Conservation (phyloP, 1,140 invertebrate genomes). For the Drosophila pandora region DNA sequence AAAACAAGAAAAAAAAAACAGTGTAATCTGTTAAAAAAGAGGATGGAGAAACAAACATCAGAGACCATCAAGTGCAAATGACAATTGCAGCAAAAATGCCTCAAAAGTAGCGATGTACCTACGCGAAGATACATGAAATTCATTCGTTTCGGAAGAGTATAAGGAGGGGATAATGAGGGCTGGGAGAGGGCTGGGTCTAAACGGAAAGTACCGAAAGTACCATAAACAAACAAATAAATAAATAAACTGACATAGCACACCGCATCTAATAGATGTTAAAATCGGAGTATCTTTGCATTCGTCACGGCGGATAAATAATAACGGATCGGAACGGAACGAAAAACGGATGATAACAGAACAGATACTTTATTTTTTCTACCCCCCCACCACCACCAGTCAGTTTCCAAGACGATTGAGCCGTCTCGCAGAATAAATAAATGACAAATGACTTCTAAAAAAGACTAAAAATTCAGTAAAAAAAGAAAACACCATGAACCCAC, state of each 20-base stretch:
- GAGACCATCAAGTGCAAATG: constrained; percentile 42
- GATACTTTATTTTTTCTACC: background rate
- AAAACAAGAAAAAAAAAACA: constrained; percentile 17
- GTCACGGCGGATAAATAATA: background rate
- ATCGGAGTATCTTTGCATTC: constrained; percentile 8
- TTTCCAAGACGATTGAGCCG: constrained; percentile 6
- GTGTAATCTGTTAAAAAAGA: background rate
- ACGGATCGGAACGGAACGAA: constrained; percentile 1
- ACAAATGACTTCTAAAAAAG: background rate
- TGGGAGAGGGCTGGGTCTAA: too few relatives aligned
- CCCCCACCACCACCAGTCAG: background rate
- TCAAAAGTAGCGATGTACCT: background rate
- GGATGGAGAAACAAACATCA: background rate
- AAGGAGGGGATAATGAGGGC: too few relatives aligned
- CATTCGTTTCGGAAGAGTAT: too few relatives aligned
- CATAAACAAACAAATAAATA: constrained; percentile 45
- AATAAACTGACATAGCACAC: constrained; percentile 1
- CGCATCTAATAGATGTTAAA: constrained; percentile 25
- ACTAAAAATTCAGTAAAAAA: background rate
- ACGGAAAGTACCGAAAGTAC: constrained; percentile 12
- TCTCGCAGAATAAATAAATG: background rate
- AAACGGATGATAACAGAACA: too few relatives aligned
- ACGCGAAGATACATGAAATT: background rate
- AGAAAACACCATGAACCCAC: too few relatives aligned
- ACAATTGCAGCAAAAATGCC: constrained; percentile 42